Evolutionary conservation across 1,140 invertebrate species (phyloP), one percentile per base, ranked within the genome.

Genomic region (Rhopalosiphum padi): DNA sequence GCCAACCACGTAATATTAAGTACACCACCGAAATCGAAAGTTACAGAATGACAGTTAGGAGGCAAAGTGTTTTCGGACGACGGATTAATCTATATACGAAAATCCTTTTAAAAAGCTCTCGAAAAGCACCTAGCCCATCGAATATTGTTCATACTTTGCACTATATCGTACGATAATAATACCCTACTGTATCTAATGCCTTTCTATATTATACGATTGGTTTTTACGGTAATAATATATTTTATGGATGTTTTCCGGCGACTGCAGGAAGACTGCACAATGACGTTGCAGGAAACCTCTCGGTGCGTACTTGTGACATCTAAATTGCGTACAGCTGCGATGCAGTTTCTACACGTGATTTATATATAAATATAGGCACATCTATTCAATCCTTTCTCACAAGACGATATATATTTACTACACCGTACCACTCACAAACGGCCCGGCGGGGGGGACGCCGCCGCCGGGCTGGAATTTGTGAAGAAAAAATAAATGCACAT

Each of bases 361-460:
- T 68, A 30, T n/a, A n/a, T n/a, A 60, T 55, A 60, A n/a, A 68
- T 15, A 68, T 68, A 68, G 18, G n/a, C 4, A 23, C n/a, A 15
- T n/a, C 30, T 77, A 77, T 77, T 77, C 60, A 77, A 77, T 77
- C 60, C 60, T 77, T 77, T n/a, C 60, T n/a, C 60, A 30, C 11
- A 77, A 77, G 60, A 77, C 60, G 60, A n/a, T 77, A 77, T 77
- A 77, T 35, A 83, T 83, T 83, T 83, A 83, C 82, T 83, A 41
- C 82, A 77, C 60, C 15, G n/a, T n/a, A 77, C 60, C 15, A 77
- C 60, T 77, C 15, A n/a, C 82, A 1, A 41, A 37, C 7, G 23
- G 8, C 83, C 25, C 83, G 23, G 83, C 83, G 25, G 83, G 41
- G 82, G 35, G 68, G 77, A 51, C 48, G 22, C 37, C 6, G 22